Percentiles rank a stretch among this genome's conserved stretches.
phyloP scores from a whole-genome alignment of 2,113 vertebrate species.

The Phalacrocorax aristotelis region DNA sequence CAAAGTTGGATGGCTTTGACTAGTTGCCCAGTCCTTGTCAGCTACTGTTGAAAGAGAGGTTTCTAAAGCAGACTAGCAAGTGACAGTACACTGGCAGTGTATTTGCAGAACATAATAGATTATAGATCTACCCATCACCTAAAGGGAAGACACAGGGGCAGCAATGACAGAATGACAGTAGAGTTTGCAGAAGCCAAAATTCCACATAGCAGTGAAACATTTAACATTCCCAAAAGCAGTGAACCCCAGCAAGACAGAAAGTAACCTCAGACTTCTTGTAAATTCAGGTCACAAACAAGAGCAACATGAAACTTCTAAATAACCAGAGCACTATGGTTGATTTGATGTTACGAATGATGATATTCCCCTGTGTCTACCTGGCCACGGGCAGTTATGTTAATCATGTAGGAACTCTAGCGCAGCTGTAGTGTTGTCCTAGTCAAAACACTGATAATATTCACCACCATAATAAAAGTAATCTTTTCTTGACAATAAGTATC shows the following conservation, averaged over 20 bases:
- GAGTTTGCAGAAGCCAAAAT: not conserved
- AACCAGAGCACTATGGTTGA: not conserved
- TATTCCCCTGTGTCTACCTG: not conserved
- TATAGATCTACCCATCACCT: conserved; percentile 27
- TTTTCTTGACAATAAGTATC: not conserved
- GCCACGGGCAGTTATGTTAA: not conserved
- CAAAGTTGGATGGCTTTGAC: not conserved
- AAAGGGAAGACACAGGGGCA: not conserved
- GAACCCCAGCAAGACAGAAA: not conserved
- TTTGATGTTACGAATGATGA: not conserved
- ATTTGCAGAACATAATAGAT: conserved; percentile 6
- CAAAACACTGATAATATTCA: not conserved
- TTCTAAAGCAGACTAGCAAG: conserved; percentile 8
- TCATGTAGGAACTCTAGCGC: not conserved
- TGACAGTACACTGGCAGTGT: not conserved
- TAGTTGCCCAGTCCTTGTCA: conserved; percentile 43
- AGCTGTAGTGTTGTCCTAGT: not conserved
- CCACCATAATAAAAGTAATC: not conserved
- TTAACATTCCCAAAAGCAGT: not conserved
- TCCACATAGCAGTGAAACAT: not conserved
- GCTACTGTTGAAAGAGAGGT: not conserved
- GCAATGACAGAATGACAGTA: conserved; percentile 5
- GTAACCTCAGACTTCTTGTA: not conserved
- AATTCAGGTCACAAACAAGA: conserved; percentile 30
- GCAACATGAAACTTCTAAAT: not conserved